Evolutionary conservation across 2,113 vertebrate species (phyloP).

Genomic region (Cricetomys ansorgei): DNA sequence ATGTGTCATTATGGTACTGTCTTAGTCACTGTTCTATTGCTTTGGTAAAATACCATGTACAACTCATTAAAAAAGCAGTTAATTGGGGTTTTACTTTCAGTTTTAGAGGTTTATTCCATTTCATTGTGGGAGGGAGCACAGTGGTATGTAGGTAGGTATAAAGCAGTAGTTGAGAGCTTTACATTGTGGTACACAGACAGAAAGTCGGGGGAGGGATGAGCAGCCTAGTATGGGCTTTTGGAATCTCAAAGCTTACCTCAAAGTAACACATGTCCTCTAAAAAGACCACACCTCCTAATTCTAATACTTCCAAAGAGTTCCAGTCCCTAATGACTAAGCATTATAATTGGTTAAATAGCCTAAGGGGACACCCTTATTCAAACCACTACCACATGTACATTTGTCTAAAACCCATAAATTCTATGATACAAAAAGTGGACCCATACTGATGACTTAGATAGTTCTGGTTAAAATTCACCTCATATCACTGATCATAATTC

Average conservation of each 20-base stretch:
- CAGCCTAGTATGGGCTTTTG: background rate
- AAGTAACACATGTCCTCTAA: background rate
- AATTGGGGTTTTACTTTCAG: background rate
- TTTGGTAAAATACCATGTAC: background rate
- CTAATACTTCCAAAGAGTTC: background rate
- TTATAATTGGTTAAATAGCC: background rate
- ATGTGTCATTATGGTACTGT: background rate
- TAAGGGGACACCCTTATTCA: background rate
- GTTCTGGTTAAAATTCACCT: background rate
- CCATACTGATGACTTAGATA: background rate
- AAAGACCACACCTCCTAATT: no score
- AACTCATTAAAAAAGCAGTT: background rate
- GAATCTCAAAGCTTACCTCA: background rate
- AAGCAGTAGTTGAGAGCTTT: background rate
- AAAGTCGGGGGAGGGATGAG: background rate
- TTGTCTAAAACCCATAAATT: background rate
- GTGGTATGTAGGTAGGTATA: background rate
- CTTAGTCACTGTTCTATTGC: background rate
- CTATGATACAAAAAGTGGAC: background rate
- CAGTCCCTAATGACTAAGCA: background rate
- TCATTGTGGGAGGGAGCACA: background rate
- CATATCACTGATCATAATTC: background rate
- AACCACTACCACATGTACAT: background rate
- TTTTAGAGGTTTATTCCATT: background rate
- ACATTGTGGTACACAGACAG: background rate